Base-by-base conservation (phyloP, 2,888 invertebrate genomes). In the Cremastinae sp. region DNA sequence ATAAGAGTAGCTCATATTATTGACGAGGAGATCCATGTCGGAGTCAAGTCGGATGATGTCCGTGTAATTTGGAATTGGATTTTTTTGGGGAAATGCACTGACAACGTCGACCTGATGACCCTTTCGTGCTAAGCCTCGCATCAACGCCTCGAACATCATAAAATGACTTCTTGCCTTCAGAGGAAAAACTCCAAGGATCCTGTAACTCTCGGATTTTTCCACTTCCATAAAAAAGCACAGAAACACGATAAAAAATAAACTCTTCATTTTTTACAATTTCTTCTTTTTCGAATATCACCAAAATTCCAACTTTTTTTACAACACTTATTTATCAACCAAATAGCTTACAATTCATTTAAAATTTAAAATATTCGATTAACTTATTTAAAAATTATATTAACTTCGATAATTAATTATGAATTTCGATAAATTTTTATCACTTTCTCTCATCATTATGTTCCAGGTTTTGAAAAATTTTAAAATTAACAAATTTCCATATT, bases 101-200 rank as follows among this genome's bases (percentile, higher is more conserved):
- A 86, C 76, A 0, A 86, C 82, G 41, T 85, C 86, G 14, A 91
- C 87, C 70, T 90, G 89, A 76, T 91, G 91, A 0, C 91, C 90
- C 22, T 87, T 81, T 10, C 83, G 78, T 1, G 90, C 82, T 2
- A 91, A 85, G 51, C 89, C 90, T 62, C 86, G 86, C 10, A 90
- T 85, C 56, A 91, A 74, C 0, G 90, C 84, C 28, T 85, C 88
- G 68, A 88, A 88, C 87, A 91, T 90, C 84, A 90, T 90, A 16
- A 86, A 90, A 70, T 91, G 91, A 53, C 91, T 91, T 72, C 87
- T 90, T 2, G 89, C 90, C 12, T 90, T 89, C 74, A 90, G 90
- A 0, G 89, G 86, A 74, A 90, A 91, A 0, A 90, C 83, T 0
- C 89, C 90, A 22, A 91, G 82, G 35, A 81, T 80, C 62, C 81